Evolutionary conservation across 1,140 invertebrate species (phyloP), one percentile per base, ranked within the genome.

Genomic region (Amphibalanus amphitrite): DNA sequence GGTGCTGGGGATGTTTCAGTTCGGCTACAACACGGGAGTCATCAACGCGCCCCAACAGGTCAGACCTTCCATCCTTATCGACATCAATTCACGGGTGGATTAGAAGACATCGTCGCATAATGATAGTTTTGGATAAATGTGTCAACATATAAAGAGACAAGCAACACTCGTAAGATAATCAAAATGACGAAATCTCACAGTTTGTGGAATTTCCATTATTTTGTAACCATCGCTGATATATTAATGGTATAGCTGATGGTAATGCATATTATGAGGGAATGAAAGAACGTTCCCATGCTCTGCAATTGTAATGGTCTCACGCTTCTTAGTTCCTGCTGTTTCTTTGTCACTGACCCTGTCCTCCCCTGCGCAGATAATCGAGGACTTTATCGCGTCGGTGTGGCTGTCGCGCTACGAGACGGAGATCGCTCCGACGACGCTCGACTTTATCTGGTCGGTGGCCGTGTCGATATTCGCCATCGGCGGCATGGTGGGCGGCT

Each of bases 21-120:
- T 98, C 82, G 97, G 97, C 75, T 99, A 95, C 85, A 97, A 98
- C 81, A 98, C 95, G 17, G 95, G 95, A 75, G 95, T 98, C 72
- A 95, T 98, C 79, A 99, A 99, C 83, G 91, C 94, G 72, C 96
- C 97, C 65, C 88, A 95, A 83, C 23, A 65, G 26, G 64, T 65
- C 6, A 65, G 64, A 15, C 64, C 13, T 59, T 59, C 25, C 25
- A 59, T 59, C 47, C 25, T 25, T 15, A 13, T 59, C 47, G 25
- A 15, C 25, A 59, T 59, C 47, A 59, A 15, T 59, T 59, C 25
- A 59, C n/a, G n/a, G n/a, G n/a, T n/a, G n/a, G n/a, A n/a, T n/a
- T n/a, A n/a, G n/a, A n/a, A n/a, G n/a, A n/a, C n/a, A n/a, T n/a
- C n/a, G n/a, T n/a, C n/a, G n/a, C n/a, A n/a, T n/a, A n/a, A n/a